These are phyloP conservation scores for Lagenorhynchus albirostris DNA, from an alignment of 2,113 vertebrate species.

Conservation along the genomic window DNA sequence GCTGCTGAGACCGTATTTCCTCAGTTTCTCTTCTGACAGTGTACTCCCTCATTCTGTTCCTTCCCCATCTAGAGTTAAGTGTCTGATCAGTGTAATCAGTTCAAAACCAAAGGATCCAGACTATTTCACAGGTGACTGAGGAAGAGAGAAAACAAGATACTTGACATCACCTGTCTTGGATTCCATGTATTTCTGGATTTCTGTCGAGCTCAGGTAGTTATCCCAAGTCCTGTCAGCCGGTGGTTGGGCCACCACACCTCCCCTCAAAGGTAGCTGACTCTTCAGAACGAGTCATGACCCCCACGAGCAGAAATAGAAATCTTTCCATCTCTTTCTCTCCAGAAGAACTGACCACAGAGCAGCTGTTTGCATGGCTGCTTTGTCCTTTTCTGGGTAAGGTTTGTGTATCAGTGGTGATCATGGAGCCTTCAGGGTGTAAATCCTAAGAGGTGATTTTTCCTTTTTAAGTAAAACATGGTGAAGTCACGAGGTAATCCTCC, in stretches of 20 bases:
- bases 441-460: not conserved
- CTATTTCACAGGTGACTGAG: not conserved
- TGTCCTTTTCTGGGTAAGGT: not conserved
- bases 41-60: not conserved
- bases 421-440: not conserved
- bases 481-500: not conserved
- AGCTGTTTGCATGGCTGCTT: accelerated
- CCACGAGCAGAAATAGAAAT: too few relatives aligned
- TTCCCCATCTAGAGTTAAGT: not conserved
- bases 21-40: accelerated
- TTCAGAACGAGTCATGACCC: accelerated
- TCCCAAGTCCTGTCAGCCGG: not conserved
- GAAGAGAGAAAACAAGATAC: not conserved
- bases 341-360: not conserved
- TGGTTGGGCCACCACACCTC: not conserved
- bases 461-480: not conserved
- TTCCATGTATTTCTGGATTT: not conserved
- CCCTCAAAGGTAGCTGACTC: not conserved
- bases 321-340: not conserved
- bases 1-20: not conserved
- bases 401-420: too few relatives aligned
- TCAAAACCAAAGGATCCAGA: not conserved
- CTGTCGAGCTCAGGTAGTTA: not conserved
- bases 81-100: not conserved
- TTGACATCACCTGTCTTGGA: accelerated